Percentiles rank a stretch among this genome's conserved stretches.
Conservation (phyloP, 1,140 invertebrate genomes). For the Euura saliciscinereae region DNA sequence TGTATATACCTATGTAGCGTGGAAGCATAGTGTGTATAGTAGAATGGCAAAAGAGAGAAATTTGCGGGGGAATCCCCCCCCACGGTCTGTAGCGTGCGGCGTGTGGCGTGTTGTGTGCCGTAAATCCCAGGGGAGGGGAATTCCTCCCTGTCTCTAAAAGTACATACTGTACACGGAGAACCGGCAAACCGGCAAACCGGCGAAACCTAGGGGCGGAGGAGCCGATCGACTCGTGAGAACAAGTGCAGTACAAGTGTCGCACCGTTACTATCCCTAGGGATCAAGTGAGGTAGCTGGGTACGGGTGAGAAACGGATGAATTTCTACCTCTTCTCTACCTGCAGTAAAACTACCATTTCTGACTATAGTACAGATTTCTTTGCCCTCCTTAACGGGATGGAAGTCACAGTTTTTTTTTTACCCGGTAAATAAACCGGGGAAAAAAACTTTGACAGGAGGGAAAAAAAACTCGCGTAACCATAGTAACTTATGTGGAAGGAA, state of each 20-base stretch:
- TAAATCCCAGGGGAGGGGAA: background rate
- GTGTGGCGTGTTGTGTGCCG: slow-evolving; percentile 29
- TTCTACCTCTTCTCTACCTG: background rate
- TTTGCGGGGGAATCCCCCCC: slow-evolving; percentile 14
- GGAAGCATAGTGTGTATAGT: slow-evolving; percentile 14
- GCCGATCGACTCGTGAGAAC: slow-evolving; percentile 32
- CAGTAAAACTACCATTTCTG: background rate
- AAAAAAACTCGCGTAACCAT: too few species aligned
- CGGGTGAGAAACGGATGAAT: background rate
- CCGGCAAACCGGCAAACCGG: background rate
- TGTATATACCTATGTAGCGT: background rate
- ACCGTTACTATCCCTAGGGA: slow-evolving; percentile 32
- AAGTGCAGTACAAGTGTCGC: slow-evolving; percentile 54
- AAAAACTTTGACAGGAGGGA: too few species aligned
- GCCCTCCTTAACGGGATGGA: too few species aligned
- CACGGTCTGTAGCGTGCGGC: slow-evolving; percentile 21
- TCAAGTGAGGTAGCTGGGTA: background rate
- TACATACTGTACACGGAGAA: background rate
- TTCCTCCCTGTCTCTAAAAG: background rate
- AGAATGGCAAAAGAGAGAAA: slow-evolving; percentile 1
- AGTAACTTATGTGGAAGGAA: too few species aligned
- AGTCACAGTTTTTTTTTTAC: too few species aligned
- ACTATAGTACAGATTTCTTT: too few species aligned
- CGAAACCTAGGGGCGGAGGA: background rate
- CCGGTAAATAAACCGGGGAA: too few species aligned